A percentile compares a stretch with the other conserved stretches of the same genome.
These are phyloP conservation scores for Capreolus pygargus DNA, from an alignment of 2,113 vertebrate species.

Conservation along the genomic window DNA sequence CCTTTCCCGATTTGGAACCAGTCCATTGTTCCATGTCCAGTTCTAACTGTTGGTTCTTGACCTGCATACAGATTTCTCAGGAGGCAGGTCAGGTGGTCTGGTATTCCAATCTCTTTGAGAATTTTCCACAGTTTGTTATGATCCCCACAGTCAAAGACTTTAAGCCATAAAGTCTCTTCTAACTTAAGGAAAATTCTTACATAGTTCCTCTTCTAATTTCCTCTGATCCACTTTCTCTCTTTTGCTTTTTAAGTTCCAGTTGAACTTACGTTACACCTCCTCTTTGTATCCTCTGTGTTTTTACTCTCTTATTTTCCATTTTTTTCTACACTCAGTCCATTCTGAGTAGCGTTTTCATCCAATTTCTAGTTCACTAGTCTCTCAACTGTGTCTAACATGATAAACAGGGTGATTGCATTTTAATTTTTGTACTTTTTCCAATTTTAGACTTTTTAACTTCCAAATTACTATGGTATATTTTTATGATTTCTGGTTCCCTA, in stretches of 20 bases:
- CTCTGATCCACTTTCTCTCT: not conserved
- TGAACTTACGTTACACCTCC: not conserved
- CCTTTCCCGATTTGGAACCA: not conserved
- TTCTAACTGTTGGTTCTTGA: not conserved
- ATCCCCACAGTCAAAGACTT: not conserved
- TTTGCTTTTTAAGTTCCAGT: not conserved
- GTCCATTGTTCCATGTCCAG: not conserved
- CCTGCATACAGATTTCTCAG: not conserved
- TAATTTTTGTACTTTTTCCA: slow-evolving; percentile 13
- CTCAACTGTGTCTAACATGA: not conserved
- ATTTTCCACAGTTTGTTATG: not conserved
- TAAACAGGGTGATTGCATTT: not conserved
- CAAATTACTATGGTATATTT: not conserved
- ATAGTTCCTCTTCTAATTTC: not conserved
- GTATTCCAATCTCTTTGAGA: not conserved
- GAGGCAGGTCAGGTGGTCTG: not conserved
- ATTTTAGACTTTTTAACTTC: not conserved
- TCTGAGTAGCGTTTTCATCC: not conserved
- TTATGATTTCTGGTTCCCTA: not conserved
- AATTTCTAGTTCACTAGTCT: not conserved
- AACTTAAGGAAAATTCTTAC: not conserved
- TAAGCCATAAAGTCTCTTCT: not conserved
- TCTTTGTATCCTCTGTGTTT: not conserved
- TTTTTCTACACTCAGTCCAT: not conserved
- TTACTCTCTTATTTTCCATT: not conserved